Percentiles rank a stretch among this genome's conserved stretches.
Conservation (phyloP, 2,113 vertebrate genomes). For the Porphyrio hochstetteri region DNA sequence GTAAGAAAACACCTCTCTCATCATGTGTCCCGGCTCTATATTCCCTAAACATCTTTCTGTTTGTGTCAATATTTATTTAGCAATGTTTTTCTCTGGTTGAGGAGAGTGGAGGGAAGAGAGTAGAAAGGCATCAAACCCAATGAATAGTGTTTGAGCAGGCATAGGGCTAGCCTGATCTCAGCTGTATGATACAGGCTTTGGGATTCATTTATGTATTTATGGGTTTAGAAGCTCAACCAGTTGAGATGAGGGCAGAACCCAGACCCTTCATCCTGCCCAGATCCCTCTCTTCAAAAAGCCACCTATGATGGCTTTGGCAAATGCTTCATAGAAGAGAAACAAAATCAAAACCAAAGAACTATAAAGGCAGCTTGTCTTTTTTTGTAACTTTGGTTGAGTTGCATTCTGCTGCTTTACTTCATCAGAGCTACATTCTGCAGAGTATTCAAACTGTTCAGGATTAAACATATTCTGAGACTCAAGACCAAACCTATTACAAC, state of each 20-base stretch:
- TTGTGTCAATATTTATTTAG: conserved; percentile 17
- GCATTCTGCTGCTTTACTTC: background rate
- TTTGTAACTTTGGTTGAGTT: background rate
- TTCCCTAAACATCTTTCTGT: background rate
- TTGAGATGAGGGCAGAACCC: background rate
- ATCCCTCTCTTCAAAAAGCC: background rate
- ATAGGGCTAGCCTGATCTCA: background rate
- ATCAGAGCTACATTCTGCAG: background rate
- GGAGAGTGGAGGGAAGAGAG: background rate
- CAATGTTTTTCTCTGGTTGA: conserved; percentile 11
- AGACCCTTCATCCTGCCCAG: background rate
- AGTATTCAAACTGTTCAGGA: background rate
- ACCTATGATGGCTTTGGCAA: background rate
- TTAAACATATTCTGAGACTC: background rate
- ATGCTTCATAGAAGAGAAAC: background rate
- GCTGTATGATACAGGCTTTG: background rate
- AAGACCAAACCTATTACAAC: background rate
- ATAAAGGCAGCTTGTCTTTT: background rate
- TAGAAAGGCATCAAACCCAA: background rate
- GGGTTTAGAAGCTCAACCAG: background rate
- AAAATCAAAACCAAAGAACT: background rate
- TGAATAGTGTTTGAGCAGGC: background rate
- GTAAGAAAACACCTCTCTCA: background rate
- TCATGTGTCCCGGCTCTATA: background rate
- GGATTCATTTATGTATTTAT: background rate